Conservation (phyloP, 2,797 vertebrate genomes). For the Antennarius maculatus region DNA sequence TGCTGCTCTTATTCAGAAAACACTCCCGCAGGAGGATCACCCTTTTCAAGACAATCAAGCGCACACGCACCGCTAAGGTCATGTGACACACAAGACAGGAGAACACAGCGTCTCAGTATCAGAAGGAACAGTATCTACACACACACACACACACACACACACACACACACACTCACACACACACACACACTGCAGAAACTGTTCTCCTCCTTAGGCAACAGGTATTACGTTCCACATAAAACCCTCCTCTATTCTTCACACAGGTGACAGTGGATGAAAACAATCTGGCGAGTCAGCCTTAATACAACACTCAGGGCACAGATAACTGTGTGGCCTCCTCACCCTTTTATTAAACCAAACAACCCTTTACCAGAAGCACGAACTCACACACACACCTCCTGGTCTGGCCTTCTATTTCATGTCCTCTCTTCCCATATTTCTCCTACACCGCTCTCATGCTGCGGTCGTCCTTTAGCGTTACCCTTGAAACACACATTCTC, state of each 20-base stretch:
- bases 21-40: conserved; percentile 23
- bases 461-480: conserved; percentile 39
- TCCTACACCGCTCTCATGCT: conserved; percentile 18
- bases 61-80: conserved; percentile 3
- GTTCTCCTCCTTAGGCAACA: conserved; percentile 32
- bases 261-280: conserved; percentile 35
- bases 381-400: conserved; percentile 7
- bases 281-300: conserved; percentile 41
- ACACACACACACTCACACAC: conserved; percentile 45
- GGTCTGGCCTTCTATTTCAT: conserved; percentile 22
- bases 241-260: conserved; percentile 26
- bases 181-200: conserved; percentile 44
- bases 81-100: conserved; percentile 27
- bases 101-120: conserved; percentile 39
- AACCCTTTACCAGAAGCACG: conserved; percentile 7
- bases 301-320: conserved; percentile 36
- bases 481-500: conserved; percentile 43
- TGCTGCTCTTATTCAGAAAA: conserved; percentile 24
- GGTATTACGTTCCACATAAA: conserved; percentile 47
- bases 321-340: conserved; percentile 40
- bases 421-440: conserved; percentile 26
- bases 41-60: conserved; percentile 45
- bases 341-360: conserved; percentile 46
- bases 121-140: conserved; percentile 31
- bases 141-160: conserved; percentile 34